A percentile compares a stretch with the other conserved stretches of the same genome.
These are phyloP conservation scores for Leptopilina clavipes DNA, from an alignment of 1,140 invertebrate genomes.

Conservation along the genomic window DNA sequence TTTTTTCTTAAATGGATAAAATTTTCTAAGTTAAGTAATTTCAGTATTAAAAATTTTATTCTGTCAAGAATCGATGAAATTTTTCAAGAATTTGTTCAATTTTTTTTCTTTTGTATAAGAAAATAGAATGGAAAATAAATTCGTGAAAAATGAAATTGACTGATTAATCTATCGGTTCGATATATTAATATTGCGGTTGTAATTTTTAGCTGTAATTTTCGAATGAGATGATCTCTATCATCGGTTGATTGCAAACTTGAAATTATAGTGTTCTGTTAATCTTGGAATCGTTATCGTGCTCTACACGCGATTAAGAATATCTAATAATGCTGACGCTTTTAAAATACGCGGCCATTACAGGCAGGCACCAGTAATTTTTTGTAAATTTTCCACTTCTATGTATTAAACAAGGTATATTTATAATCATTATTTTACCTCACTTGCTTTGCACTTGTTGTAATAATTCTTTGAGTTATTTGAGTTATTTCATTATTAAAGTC, in stretches of 20 bases:
- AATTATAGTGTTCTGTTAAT: constrained; percentile 59
- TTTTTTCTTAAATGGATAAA: too few species aligned
- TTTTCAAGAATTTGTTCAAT: background rate
- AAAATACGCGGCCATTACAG: constrained; percentile 40
- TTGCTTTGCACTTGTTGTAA: background rate
- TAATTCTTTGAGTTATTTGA: background rate
- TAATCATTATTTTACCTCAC: background rate
- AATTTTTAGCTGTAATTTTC: constrained; percentile 42
- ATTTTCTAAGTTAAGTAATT: too few species aligned
- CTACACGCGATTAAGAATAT: constrained; percentile 59
- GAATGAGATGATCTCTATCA: constrained; percentile 55
- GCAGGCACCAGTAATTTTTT: background rate
- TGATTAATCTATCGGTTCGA: constrained; percentile 39
- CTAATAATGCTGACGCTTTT: constrained; percentile 49
- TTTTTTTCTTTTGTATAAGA: too few species aligned
- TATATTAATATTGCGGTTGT: constrained; percentile 46
- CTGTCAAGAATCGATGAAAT: too few species aligned
- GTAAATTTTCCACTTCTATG: background rate
- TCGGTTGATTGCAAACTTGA: constrained; percentile 53
- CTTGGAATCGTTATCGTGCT: constrained; percentile 53
- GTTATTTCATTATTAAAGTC: background rate
- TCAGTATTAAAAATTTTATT: too few species aligned
- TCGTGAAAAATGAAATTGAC: constrained; percentile 40
- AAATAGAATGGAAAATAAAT: too few species aligned
- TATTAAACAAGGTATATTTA: background rate